phyloP scores from a whole-genome alignment of 2,797 vertebrate genomes.

The Sparidentex hasta region DNA sequence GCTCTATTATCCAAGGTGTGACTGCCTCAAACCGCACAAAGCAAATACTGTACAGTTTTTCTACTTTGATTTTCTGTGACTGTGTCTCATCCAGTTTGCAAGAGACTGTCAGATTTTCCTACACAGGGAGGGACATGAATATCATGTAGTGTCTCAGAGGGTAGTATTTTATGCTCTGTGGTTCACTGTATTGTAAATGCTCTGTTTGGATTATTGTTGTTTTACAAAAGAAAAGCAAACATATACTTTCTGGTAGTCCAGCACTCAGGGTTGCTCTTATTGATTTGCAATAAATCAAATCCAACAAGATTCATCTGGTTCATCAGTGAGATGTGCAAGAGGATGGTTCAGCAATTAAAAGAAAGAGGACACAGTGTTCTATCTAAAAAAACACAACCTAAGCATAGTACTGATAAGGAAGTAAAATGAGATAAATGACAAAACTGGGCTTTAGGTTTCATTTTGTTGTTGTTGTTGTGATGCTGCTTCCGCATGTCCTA shows the following conservation, averaged over 20 bases:
- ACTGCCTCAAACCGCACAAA: slow-evolving; percentile 43
- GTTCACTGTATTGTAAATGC: neutral
- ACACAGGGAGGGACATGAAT: slow-evolving; percentile 4
- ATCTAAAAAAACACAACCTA: neutral
- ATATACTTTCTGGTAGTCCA: slow-evolving; percentile 12
- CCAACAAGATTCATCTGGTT: slow-evolving; percentile 10
- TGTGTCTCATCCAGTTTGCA: slow-evolving; percentile 39
- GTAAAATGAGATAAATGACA: neutral
- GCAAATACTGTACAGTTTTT: slow-evolving; percentile 50
- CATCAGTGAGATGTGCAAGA: slow-evolving; percentile 4
- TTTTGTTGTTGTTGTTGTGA: neutral
- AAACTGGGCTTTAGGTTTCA: neutral
- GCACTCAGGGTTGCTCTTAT: slow-evolving; percentile 17
- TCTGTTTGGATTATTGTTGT: neutral
- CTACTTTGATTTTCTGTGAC: slow-evolving; percentile 58
- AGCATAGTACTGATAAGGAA: neutral
- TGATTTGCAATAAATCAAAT: slow-evolving; percentile 37
- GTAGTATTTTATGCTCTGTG: slow-evolving; percentile 8
- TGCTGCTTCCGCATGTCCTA: neutral
- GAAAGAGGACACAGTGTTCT: neutral
- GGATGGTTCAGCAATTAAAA: neutral
- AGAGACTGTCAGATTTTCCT: slow-evolving; percentile 27
- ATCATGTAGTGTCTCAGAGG: neutral
- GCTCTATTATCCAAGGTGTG: slow-evolving; percentile 56
- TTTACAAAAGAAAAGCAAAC: slow-evolving; percentile 12